Percentiles rank a stretch among this genome's conserved stretches.
Evolutionary conservation across 2,888 invertebrate genomes (phyloP).

Genomic region (Nomada lathburiana): DNA sequence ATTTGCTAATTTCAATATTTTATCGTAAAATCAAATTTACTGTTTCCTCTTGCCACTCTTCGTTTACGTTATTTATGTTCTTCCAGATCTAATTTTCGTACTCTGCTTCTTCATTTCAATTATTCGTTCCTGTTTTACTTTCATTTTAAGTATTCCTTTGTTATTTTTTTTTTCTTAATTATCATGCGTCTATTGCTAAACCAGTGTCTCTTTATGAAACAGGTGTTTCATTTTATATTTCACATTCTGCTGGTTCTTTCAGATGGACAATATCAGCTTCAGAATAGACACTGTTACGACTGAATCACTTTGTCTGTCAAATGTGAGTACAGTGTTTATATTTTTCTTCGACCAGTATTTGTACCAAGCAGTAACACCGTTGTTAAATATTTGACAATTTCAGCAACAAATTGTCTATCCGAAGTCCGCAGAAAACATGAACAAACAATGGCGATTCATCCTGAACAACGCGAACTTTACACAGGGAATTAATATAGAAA

Average conservation of each 20-base stretch:
- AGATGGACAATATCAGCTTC: constrained; percentile 32
- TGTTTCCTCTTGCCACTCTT: too few relatives aligned
- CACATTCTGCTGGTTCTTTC: too few relatives aligned
- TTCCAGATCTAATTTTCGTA: too few relatives aligned
- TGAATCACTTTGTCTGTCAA: constrained; percentile 24
- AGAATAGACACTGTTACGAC: not conserved
- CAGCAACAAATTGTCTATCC: constrained; percentile 86
- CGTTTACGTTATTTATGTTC: too few relatives aligned
- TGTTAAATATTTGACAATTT: not conserved
- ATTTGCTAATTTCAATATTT: not conserved
- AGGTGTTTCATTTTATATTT: too few relatives aligned
- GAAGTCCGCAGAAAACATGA: constrained; percentile 86
- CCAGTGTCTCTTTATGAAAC: not conserved
- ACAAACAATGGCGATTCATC: constrained; percentile 88
- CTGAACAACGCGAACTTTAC: constrained; percentile 88
- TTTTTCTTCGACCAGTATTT: not conserved
- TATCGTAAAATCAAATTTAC: too few relatives aligned
- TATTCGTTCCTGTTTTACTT: too few relatives aligned
- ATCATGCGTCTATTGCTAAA: not conserved
- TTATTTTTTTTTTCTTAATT: too few relatives aligned
- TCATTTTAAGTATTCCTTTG: too few relatives aligned
- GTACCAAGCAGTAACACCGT: not conserved
- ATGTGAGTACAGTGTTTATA: constrained; percentile 13
- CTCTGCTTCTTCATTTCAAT: too few relatives aligned
- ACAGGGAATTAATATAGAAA: constrained; percentile 90